These are phyloP conservation scores for Ethmia dodecea DNA, from an alignment of 2,888 invertebrate species.

Conservation along the genomic window DNA sequence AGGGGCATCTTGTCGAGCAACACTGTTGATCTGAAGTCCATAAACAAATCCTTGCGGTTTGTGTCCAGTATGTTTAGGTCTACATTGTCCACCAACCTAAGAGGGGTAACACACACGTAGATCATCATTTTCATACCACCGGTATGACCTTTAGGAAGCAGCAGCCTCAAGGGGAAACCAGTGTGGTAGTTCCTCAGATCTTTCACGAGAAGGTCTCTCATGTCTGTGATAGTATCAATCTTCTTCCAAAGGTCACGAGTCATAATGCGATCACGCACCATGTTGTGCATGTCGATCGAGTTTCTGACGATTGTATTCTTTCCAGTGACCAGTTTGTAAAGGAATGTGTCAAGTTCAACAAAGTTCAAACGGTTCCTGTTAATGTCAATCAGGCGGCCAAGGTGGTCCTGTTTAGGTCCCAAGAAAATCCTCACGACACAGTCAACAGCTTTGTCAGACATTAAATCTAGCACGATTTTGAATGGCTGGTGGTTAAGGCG, in stretches of 20 bases:
- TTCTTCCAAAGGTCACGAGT: slow-evolving; percentile 80
- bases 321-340: slow-evolving; percentile 79
- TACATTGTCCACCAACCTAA: slow-evolving; percentile 59
- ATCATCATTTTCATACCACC: slow-evolving; percentile 82
- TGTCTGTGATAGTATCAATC: slow-evolving; percentile 72
- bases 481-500: slow-evolving; percentile 82
- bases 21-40: slow-evolving; percentile 54
- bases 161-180: slow-evolving; percentile 83
- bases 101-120: slow-evolving; percentile 79
- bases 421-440: slow-evolving; percentile 82
- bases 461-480: slow-evolving; percentile 72
- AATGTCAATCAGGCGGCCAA: slow-evolving; percentile 75
- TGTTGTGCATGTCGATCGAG: slow-evolving; percentile 82
- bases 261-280: slow-evolving; percentile 81
- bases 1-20: slow-evolving; percentile 80
- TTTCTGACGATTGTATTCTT: slow-evolving; percentile 80
- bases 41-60: slow-evolving; percentile 58
- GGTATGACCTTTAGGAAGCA: slow-evolving; percentile 83
- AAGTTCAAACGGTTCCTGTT: slow-evolving; percentile 79
- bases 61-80: slow-evolving; percentile 55
- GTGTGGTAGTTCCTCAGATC: slow-evolving; percentile 72
- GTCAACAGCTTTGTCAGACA: slow-evolving; percentile 76
- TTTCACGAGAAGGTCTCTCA: slow-evolving; percentile 45
- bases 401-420: slow-evolving; percentile 82
- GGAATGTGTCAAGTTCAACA: slow-evolving; percentile 80